Conservation (phyloP, 2,113 vertebrate species). For the Felis chaus region DNA sequence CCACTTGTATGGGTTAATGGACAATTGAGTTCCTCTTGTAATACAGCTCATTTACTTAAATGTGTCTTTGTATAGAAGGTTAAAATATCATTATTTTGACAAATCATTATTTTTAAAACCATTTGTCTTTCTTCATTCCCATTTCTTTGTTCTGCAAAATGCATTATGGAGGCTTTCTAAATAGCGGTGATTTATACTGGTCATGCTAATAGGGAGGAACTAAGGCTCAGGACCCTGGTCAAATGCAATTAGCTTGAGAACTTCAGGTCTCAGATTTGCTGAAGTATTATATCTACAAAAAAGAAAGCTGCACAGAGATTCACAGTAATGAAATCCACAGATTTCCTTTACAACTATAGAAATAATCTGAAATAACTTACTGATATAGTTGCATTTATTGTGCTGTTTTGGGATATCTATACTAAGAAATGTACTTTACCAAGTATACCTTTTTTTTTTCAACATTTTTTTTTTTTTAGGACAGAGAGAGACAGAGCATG, state of each 20-base stretch:
- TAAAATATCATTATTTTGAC: slow-evolving; percentile 42
- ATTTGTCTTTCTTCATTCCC: not conserved
- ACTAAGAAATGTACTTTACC: not conserved
- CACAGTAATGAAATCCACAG: slow-evolving; percentile 15
- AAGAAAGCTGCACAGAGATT: not conserved
- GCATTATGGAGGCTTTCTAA: not conserved
- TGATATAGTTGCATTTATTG: not conserved
- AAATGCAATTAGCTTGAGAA: slow-evolving; percentile 25
- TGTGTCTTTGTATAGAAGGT: not conserved
- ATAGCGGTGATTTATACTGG: not conserved
- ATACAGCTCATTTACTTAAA: slow-evolving; percentile 7
- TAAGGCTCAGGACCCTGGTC: not conserved
- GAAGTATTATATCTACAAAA: not conserved
- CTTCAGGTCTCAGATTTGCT: not conserved
- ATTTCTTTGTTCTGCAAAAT: slow-evolving; percentile 30
- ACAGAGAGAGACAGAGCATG: too few species aligned
- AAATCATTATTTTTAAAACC: slow-evolving; percentile 13
- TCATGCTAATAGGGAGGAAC: not conserved
- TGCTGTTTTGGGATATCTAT: not conserved
- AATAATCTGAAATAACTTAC: slow-evolving; percentile 32
- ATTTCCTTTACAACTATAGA: not conserved
- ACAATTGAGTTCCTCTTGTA: not conserved
- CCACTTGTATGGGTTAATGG: not conserved
- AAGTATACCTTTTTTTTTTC: not conserved
- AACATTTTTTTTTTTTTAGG: too few species aligned